phyloP scores from a whole-genome alignment of 2,113 vertebrate genomes.

The Scophthalmus maximus region DNA sequence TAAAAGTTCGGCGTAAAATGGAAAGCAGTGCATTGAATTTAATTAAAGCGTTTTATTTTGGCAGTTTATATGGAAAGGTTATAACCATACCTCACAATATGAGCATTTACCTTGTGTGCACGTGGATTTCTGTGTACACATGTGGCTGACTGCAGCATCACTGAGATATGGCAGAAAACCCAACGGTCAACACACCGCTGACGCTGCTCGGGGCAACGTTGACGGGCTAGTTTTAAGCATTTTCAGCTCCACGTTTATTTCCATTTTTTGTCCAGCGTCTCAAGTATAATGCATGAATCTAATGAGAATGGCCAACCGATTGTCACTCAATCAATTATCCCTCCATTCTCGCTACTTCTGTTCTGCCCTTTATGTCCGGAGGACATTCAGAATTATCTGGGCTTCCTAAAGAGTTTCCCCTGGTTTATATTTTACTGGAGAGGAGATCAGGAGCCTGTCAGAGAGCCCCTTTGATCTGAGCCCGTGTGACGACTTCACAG shows the following conservation, averaged over 20 bases:
- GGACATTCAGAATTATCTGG: slow-evolving; percentile 86
- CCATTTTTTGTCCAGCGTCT: background rate
- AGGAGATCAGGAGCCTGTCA: slow-evolving; percentile 67
- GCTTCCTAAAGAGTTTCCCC: slow-evolving; percentile 84
- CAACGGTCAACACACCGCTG: background rate
- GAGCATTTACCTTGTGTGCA: background rate
- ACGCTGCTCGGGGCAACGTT: background rate
- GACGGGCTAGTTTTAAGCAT: background rate
- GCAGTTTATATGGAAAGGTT: slow-evolving; percentile 18
- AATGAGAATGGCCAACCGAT: background rate
- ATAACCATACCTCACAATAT: background rate
- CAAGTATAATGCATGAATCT: background rate
- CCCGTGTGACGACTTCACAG: slow-evolving; percentile 86
- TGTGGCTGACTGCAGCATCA: background rate
- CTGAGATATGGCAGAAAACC: slow-evolving; percentile 16
- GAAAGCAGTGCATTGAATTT: background rate
- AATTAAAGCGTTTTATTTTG: slow-evolving; percentile 2
- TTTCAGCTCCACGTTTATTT: background rate
- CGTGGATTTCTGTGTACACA: background rate
- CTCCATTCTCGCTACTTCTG: slow-evolving; percentile 12
- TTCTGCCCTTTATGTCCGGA: slow-evolving; percentile 81
- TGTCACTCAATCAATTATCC: slow-evolving; percentile 9
- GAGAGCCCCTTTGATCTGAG: slow-evolving; percentile 92
- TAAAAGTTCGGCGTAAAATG: slow-evolving; percentile 6
- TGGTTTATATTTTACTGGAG: slow-evolving; percentile 80